These are phyloP conservation scores for Paradisaea rubra DNA, from an alignment of 2,113 vertebrate species.

Conservation along the genomic window DNA sequence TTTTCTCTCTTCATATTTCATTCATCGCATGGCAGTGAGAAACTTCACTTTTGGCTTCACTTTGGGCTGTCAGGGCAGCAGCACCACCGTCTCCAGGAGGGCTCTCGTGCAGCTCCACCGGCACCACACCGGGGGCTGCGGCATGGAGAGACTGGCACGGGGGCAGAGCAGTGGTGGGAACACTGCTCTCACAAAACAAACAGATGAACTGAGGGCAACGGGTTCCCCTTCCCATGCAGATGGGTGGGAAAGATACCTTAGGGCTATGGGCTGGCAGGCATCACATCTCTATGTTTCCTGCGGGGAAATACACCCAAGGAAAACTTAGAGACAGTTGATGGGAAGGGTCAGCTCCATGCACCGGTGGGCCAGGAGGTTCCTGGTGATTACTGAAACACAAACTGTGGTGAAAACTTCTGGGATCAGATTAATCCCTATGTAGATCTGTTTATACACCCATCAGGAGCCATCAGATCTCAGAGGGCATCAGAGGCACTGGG, in stretches of 20 bases:
- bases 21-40: neutral
- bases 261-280: neutral
- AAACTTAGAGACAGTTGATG: neutral
- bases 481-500: neutral
- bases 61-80: rapidly evolving
- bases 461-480: neutral
- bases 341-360: neutral
- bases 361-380: rapidly evolving
- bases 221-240: neutral
- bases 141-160: rapidly evolving
- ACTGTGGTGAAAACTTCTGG: neutral
- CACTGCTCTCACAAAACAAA: neutral
- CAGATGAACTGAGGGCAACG: neutral
- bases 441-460: neutral
- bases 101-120: rapidly evolving
- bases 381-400: neutral
- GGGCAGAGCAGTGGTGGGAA: neutral
- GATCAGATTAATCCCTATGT: neutral
- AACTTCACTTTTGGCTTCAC: neutral
- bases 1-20: neutral
- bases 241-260: neutral
- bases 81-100: rapidly evolving
- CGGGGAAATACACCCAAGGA: neutral
- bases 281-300: neutral
- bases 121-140: rapidly evolving